Conservation (phyloP, 2,888 invertebrate species). For the Oscheius sp. region DNA sequence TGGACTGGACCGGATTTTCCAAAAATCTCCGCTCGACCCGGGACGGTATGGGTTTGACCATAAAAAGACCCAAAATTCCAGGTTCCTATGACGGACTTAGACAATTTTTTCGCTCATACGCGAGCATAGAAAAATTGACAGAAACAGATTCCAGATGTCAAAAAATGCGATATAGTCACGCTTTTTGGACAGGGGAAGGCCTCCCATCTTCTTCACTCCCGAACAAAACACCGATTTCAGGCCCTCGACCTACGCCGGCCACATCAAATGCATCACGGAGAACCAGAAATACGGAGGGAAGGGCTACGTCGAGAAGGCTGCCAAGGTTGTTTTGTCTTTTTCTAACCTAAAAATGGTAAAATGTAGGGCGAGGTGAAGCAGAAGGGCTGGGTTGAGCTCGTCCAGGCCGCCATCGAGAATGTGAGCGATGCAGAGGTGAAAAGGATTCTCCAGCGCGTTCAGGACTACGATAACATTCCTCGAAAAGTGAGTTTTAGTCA, state of each 20-base stretch:
- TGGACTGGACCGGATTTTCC: too few relatives aligned
- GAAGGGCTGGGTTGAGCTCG: slow-evolving; percentile 75
- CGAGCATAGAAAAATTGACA: too few relatives aligned
- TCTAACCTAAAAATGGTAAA: background rate
- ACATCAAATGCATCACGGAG: slow-evolving; percentile 88
- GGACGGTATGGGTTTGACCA: too few relatives aligned
- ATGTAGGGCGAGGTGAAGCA: slow-evolving; percentile 76
- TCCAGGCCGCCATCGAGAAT: slow-evolving; percentile 66
- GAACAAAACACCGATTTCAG: background rate
- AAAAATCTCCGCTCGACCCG: too few relatives aligned
- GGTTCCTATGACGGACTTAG: too few relatives aligned
- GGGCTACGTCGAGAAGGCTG: slow-evolving; percentile 74
- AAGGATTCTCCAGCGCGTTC: slow-evolving; percentile 57
- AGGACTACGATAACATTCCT: slow-evolving; percentile 65
- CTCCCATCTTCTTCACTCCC: background rate
- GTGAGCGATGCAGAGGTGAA: slow-evolving; percentile 61
- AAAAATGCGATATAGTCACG: too few relatives aligned
- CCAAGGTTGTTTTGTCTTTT: slow-evolving; percentile 55
- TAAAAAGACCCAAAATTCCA: too few relatives aligned
- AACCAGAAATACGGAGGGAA: slow-evolving; percentile 85
- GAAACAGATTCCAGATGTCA: too few relatives aligned
- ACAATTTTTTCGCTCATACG: too few relatives aligned
- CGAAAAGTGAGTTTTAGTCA: slow-evolving; percentile 51
- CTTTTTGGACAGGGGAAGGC: too few relatives aligned
- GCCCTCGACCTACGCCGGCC: slow-evolving; percentile 81